Conservation (phyloP, 1,140 invertebrate species). For the Tetranychus cinnabarinus region DNA sequence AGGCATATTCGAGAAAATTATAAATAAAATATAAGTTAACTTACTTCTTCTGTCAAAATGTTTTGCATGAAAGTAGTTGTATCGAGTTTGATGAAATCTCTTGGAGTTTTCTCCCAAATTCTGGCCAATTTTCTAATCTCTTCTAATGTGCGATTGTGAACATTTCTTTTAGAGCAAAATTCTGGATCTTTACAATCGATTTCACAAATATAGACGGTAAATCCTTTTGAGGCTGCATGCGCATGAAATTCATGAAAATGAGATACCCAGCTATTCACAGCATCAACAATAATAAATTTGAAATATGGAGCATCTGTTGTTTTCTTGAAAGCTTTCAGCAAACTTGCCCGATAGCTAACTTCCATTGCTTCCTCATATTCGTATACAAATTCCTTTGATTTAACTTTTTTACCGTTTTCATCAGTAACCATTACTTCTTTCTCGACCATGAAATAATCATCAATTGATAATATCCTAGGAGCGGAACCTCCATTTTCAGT, state of each 20-base stretch:
- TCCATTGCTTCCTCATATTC: slow-evolving; percentile 72
- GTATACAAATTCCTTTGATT: slow-evolving; percentile 51
- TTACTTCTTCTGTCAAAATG: no score
- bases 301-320: slow-evolving; percentile 74
- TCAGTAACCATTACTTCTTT: slow-evolving; percentile 24
- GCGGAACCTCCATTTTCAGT: slow-evolving; percentile 46
- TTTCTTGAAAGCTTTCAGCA: slow-evolving; percentile 75
- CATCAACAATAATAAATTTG: slow-evolving; percentile 73
- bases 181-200: slow-evolving; percentile 47
- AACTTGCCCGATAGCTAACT: slow-evolving; percentile 45
- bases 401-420: slow-evolving; percentile 30
- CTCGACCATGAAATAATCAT: slow-evolving; percentile 88
- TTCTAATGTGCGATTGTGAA: slow-evolving; percentile 47
- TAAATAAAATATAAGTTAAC: no score
- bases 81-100: slow-evolving; percentile 44
- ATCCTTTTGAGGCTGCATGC: slow-evolving; percentile 60
- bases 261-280: slow-evolving; percentile 48
- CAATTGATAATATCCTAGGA: slow-evolving; percentile 67
- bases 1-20: no score
- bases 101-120: slow-evolving; percentile 52
- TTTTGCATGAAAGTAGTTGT: slow-evolving; percentile 15
- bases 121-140: slow-evolving; percentile 45
- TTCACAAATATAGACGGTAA: slow-evolving; percentile 72
- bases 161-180: slow-evolving; percentile 52
- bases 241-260: slow-evolving; percentile 65